These are phyloP conservation scores for Ceriagrion tenellum DNA, from an alignment of 2,888 invertebrate species.

Conservation along the genomic window DNA sequence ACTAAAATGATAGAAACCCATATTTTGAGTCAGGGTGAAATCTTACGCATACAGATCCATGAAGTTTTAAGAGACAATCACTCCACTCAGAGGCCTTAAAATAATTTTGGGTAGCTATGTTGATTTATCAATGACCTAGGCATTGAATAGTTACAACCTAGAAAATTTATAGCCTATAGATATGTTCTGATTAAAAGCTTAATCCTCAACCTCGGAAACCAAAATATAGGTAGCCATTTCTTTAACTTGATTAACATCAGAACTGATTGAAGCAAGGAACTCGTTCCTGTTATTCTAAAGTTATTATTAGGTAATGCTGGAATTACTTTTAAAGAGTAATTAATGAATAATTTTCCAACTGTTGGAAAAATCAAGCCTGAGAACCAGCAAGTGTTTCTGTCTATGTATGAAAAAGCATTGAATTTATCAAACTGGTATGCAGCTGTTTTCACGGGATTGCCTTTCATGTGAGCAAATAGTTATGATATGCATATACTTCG, in stretches of 20 bases:
- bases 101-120: conserved; percentile 55
- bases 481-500: conserved; percentile 21
- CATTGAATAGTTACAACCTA: not conserved
- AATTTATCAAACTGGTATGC: not conserved
- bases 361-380: not conserved
- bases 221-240: not conserved
- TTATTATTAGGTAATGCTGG: not conserved
- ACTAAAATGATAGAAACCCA: conserved; percentile 1
- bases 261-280: not conserved
- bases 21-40: conserved; percentile 52
- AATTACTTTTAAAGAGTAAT: conserved; percentile 1
- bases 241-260: not conserved
- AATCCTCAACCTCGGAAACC: not conserved
- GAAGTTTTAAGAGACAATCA: conserved; percentile 53
- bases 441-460: conserved; percentile 20
- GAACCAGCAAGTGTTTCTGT: conserved; percentile 24
- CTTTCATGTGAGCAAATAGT: conserved; percentile 33
- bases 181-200: not conserved
- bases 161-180: conserved; percentile 17
- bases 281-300: conserved; percentile 34
- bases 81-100: conserved; percentile 64
- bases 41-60: conserved; percentile 36
- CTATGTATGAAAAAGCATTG: conserved; percentile 11
- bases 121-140: conserved; percentile 53
- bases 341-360: not conserved